Evolutionary conservation across 2,888 invertebrate genomes (phyloP).

Genomic region (Philopedon plagiatum): DNA sequence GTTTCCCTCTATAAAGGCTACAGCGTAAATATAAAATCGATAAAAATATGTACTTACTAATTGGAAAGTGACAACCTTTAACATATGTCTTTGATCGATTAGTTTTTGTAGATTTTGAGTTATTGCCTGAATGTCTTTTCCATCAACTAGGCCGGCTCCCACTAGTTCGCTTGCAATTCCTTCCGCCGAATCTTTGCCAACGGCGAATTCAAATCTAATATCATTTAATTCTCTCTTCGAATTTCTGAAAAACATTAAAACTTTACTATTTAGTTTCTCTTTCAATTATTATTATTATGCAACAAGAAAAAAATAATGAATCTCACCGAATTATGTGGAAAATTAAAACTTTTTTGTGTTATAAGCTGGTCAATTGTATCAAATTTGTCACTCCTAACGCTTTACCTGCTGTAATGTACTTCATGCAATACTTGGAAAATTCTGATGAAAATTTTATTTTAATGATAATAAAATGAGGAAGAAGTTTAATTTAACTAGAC

Average conservation of each 20-base stretch:
- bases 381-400: no score
- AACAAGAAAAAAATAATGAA: no score
- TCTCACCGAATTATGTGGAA: no score
- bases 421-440: no score
- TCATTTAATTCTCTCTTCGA: conserved; percentile 93
- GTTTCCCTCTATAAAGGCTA: no score
- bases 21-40: not conserved
- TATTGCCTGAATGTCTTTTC: conserved; percentile 91
- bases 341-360: no score
- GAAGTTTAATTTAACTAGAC: no score
- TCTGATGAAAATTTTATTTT: no score
- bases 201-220: conserved; percentile 96
- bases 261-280: not conserved
- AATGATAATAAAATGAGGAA: no score
- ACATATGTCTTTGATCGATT: conserved; percentile 79
- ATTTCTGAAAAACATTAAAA: conserved; percentile 77
- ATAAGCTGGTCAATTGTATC: no score
- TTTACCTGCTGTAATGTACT: no score
- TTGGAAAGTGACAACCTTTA: conserved; percentile 89
- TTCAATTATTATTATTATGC: no score
- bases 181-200: conserved; percentile 90
- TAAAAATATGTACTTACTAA: conserved; percentile 75
- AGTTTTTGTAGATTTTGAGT: conserved; percentile 93
- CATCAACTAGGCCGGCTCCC: conserved; percentile 94
- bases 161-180: conserved; percentile 96